A percentile compares a stretch with the other conserved stretches of the same genome.
Evolutionary conservation across 2,888 invertebrate species (phyloP).

Genomic region (Polyommatus iphigenia): DNA sequence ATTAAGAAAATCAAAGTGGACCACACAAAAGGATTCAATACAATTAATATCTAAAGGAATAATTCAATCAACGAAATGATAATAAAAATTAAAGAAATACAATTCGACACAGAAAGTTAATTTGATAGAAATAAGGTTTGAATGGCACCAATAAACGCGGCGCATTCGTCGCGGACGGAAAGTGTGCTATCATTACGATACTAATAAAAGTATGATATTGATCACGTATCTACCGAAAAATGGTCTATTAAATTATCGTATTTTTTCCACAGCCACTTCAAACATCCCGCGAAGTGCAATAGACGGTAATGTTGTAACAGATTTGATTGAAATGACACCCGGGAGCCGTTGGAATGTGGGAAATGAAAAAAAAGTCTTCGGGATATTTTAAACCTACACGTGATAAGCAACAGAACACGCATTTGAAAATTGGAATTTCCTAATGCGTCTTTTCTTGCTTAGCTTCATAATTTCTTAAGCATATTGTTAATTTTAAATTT

Average conservation of each 20-base stretch:
- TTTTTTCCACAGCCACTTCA: conserved; percentile 48
- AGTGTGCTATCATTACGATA: conserved; percentile 58
- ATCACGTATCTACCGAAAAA: conserved; percentile 65
- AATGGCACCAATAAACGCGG: conserved; percentile 35
- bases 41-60: background rate
- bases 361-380: background rate
- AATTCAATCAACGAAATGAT: conserved; percentile 17
- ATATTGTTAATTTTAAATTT: too few species aligned
- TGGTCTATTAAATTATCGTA: conserved; percentile 73
- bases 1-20: background rate
- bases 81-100: conserved; percentile 29
- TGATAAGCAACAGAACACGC: too few species aligned
- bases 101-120: conserved; percentile 32
- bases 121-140: conserved; percentile 28
- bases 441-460: background rate
- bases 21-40: conserved; percentile 28
- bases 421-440: background rate
- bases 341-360: background rate
- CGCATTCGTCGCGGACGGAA: conserved; percentile 56
- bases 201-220: conserved; percentile 65
- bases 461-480: too few species aligned
- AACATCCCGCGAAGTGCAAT: conserved; percentile 28
- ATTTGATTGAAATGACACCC: conserved; percentile 21
- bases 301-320: conserved; percentile 21
- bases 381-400: background rate